Evolutionary conservation across 2,888 invertebrate species (phyloP), one percentile per base, ranked within the genome.

Genomic region (Cephus sareptanus): DNA sequence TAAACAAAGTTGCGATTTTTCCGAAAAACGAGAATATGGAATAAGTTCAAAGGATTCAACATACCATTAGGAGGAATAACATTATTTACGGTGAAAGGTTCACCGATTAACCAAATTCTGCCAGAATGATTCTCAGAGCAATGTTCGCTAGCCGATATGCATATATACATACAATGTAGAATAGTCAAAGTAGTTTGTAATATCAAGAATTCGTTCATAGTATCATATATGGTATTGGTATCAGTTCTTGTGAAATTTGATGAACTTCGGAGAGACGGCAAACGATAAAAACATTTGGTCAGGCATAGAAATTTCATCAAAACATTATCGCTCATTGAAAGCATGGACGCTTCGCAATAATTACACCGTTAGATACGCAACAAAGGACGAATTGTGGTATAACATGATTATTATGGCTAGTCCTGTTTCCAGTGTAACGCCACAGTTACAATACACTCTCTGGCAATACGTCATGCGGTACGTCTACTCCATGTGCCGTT

Each of bases 401-500:
- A 82, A 83, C 84, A 79, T 80, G 83, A 84, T 84, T 85, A 84
- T 86, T 84, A 81, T 80, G 79, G 82, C 76, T 82, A 78, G 77
- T 56, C 79, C 77, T 73, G 69, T 33, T 33, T 75, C 80, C 75
- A 82, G 84, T 85, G 81, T 80, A 83, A 79, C 79, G 75, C 75
- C 81, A 83, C 83, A 81, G 83, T 86, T 86, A 87, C 87, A 87
- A 89, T 90, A 89, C 87, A 87, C 87, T 87, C 87, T 81, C 80
- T 76, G 82, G 88, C 88, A 87, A 90, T 90, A 87, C 87, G 87
- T 90, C 90, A 90, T 87, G 83, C 86, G 85, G 85, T 85, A 83
- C 85, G 90, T 90, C 89, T 86, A 86, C 83, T 84, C 86, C 89
- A 89, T 83, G 87, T 83, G 85, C 85, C 81, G 81, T 82, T 83